These are phyloP conservation scores for Masnerella sp. DNA, from an alignment of 2,888 invertebrate species.

Conservation along the genomic window DNA sequence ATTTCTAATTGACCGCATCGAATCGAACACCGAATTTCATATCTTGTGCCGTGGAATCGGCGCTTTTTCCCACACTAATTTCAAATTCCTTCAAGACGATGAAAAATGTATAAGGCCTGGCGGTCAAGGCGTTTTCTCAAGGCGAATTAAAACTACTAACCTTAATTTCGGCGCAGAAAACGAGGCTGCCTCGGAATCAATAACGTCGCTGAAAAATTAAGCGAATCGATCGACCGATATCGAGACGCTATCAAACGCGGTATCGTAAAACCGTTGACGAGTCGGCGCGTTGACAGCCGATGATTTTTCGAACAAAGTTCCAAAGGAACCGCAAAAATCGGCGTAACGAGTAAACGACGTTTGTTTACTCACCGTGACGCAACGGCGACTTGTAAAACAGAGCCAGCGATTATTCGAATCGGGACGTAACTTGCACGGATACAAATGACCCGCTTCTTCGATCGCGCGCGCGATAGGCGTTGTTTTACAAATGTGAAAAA, in stretches of 20 bases:
- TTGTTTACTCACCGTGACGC: slow-evolving; percentile 13
- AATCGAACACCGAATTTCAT: slow-evolving; percentile 16
- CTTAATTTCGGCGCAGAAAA: slow-evolving; percentile 35
- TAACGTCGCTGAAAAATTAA: slow-evolving; percentile 42
- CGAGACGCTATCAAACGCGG: slow-evolving; percentile 54
- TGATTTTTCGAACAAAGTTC: slow-evolving; percentile 48
- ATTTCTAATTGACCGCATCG: no score
- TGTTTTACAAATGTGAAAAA: slow-evolving; percentile 23
- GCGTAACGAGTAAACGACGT: no score
- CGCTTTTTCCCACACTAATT: slow-evolving; percentile 35
- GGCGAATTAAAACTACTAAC: slow-evolving; percentile 27
- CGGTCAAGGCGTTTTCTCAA: slow-evolving; percentile 42
- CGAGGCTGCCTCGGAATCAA: slow-evolving; percentile 1
- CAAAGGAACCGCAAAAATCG: slow-evolving; percentile 26
- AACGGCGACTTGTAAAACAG: not conserved
- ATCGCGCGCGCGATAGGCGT: slow-evolving; percentile 14
- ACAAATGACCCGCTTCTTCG: slow-evolving; percentile 20
- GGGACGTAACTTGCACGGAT: slow-evolving; percentile 25
- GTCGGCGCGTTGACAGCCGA: slow-evolving; percentile 38
- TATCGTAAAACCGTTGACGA: slow-evolving; percentile 63
- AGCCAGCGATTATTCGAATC: slow-evolving; percentile 12
- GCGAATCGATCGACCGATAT: slow-evolving; percentile 33
- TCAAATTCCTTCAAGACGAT: slow-evolving; percentile 22
- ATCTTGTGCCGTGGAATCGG: not conserved
- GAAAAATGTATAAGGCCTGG: slow-evolving; percentile 41